These are phyloP conservation scores for Heteractis magnifica DNA, from an alignment of 92 coral and sea anemone genomes.

Conservation along the genomic window DNA sequence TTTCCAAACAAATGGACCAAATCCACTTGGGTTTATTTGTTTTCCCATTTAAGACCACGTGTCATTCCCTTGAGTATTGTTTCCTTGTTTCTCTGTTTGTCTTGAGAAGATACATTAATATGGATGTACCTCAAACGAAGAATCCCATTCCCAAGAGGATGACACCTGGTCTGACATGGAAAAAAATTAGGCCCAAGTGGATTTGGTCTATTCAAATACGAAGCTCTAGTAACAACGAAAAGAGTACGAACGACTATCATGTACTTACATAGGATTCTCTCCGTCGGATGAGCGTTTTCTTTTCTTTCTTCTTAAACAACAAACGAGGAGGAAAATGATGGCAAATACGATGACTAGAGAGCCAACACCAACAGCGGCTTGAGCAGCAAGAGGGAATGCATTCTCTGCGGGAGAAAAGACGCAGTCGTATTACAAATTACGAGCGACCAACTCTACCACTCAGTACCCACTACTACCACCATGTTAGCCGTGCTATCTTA, in stretches of 20 bases:
- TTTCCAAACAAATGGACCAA: no score
- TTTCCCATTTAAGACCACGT: no score
- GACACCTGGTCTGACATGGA: no score
- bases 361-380: not conserved
- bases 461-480: not conserved
- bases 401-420: not conserved
- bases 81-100: no score
- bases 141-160: no score
- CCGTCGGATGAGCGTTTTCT: not conserved
- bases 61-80: no score
- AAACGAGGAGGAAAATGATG: not conserved
- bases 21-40: no score
- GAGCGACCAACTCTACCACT: not conserved
- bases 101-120: no score
- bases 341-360: not conserved
- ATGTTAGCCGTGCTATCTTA: no score
- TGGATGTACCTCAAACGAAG: no score
- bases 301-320: constrained; percentile 12
- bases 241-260: not conserved
- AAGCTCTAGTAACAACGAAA: not conserved
- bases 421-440: not conserved
- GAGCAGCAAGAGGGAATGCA: not conserved
- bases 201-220: not conserved
- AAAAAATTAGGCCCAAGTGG: no score
- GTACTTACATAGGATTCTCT: constrained; percentile 11